phyloP scores from a whole-genome alignment of 2,113 vertebrate species.

The Nyctereutes procyonoides region DNA sequence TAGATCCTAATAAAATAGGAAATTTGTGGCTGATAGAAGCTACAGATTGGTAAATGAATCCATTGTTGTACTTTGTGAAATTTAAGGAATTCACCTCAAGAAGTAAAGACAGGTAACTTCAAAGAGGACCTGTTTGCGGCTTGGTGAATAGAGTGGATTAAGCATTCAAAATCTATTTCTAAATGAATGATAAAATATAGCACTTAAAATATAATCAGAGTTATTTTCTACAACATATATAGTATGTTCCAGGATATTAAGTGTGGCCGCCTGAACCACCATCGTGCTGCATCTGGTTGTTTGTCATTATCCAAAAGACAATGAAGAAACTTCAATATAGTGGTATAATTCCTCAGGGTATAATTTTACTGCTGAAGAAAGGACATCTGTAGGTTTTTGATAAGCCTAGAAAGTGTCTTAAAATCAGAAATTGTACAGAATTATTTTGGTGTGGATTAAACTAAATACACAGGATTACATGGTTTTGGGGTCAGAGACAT shows the following conservation, averaged over 20 bases:
- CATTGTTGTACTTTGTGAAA: neutral
- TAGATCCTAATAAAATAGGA: conserved; percentile 20
- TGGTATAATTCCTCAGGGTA: neutral
- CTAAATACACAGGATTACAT: neutral
- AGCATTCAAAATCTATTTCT: conserved; percentile 31
- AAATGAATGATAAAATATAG: conserved; percentile 26
- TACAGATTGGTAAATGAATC: neutral
- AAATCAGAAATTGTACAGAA: neutral
- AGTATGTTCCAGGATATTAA: conserved; percentile 28
- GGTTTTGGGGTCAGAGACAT: neutral
- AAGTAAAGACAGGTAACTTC: conserved; percentile 28
- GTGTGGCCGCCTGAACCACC: neutral
- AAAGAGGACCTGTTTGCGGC: neutral
- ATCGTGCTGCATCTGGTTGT: neutral
- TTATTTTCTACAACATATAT: conserved; percentile 5
- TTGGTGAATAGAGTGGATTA: neutral
- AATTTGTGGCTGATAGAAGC: neutral
- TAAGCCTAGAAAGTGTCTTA: neutral
- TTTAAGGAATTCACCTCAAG: neutral
- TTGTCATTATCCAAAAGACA: neutral
- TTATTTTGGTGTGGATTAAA: conserved; percentile 4
- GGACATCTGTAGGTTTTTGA: neutral
- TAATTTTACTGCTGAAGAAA: conserved; percentile 37
- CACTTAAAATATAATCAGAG: neutral
- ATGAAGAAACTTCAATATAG: neutral